Base-by-base conservation (phyloP, 2,113 vertebrate genomes). In the Neolamprologus cancellatus region DNA sequence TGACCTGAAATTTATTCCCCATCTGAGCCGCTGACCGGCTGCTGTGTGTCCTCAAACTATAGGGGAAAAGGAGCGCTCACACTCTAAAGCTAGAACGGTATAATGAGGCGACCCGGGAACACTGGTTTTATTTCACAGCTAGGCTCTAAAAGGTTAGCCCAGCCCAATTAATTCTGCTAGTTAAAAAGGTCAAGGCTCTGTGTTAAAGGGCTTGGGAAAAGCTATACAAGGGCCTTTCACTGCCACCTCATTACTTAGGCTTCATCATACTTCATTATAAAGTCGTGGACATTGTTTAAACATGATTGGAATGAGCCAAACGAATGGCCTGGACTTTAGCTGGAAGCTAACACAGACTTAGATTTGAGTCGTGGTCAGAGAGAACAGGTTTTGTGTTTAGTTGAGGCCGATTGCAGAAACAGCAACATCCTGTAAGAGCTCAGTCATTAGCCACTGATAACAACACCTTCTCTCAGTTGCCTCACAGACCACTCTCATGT, bases 141-240 rank as follows among this genome's bases (percentile, higher is more conserved):
- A 91, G 92, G 80, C 88, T 94, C 93, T 82, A 81, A 96, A 97
- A 97, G 96, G 96, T 96, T 96, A 95, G 93, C 84, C 83, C 82
- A 25, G 88, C 91, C 94, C 95, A 96, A 96, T 97, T 97, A 96
- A 96, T 95, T 95, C 89, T 82, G 87, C 89, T 94, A 82, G 94
- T 96, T 96, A 96, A 94, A 96, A 97, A 97, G 95, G 96, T 96
- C 96, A 96, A 69, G 69, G 91, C 94, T 90, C 91, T 78, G 82
- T 93, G 94, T 89, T 88, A 93, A 94, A 94, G 93, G 92, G 91
- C 93, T 93, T 79, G 93, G 94, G 95, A 94, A 84, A 94, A 91
- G 66, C 86, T 86, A 86, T 87, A 89, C 81, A 79, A 88, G 89
- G 88, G 79, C 61, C 82, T 87, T 81, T 89, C 71, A 83, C 83